Base-by-base conservation (phyloP, 2,888 invertebrate genomes). In the Beris chalybata region DNA sequence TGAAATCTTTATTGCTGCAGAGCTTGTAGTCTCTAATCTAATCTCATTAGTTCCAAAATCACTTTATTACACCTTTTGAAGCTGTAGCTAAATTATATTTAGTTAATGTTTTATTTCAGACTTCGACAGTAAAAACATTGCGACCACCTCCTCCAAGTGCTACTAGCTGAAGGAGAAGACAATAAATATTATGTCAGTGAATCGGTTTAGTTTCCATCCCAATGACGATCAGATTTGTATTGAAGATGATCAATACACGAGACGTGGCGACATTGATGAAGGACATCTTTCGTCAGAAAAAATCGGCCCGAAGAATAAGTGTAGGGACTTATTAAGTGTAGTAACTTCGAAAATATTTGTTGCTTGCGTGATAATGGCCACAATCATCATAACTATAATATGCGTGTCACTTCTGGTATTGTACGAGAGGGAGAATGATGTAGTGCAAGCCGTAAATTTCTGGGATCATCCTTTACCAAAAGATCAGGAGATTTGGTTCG, bases 401-500 rank as follows among this genome's bases (percentile, higher is more conserved):
- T 76, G 78, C 61, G 75, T 78, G 67, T 76, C 77, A 7, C 77
- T 79, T 38, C 70, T 78, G 57, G 72, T 78, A 22, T 74, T 78
- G 65, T 77, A 78, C 43, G 76, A 74, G 43, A 72, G 75, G 15
- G 67, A 73, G 4, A 74, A 73, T 2, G 74, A 77, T 44, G 74
- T 77, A 12, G 71, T 74, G n/a, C 73, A 75, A 50, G 69, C 71
- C 13, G 74, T 76, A 0, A 67, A 71, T 45, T 78, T 73, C 13
- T 76, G 75, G 73, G 73, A 74, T 22, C 73, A 74, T 0, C 63
- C 73, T 12, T 63, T 79, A 32, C 78, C 80, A 2, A 15, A 64
- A 4, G 77, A 77, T 68, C 80, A 80, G 61, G 71, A 74, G 59
- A 65, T 74, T 70, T 86, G 86, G 86, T 81, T 75, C 53, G 75